Evolutionary conservation across 92 coral and sea anemone genomes (phyloP), one percentile per base, ranked within the genome.

Genomic region (Galaxea fascicularis): DNA sequence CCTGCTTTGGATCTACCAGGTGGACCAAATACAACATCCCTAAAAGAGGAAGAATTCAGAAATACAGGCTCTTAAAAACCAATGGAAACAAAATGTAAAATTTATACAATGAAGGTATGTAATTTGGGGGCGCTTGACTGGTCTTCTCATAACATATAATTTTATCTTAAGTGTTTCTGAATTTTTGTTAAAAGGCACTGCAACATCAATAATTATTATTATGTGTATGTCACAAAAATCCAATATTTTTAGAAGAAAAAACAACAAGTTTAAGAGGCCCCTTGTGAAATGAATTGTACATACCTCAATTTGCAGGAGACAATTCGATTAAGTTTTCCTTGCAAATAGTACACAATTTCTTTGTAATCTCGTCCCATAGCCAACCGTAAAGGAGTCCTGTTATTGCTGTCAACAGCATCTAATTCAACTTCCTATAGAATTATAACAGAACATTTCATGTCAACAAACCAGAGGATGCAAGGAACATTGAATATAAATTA

Each of bases 21-120:
- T 13, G 99, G 99, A 13, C 99, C 99, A 89, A 96, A 96, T 35
- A 96, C 92, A 53, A 96, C 83, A 76, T 96, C 99, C 79, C 99
- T 96, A 78, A 16, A 82, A 79, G 35, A 4, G n/a, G 76, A 88
- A 78, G 65, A 77, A 11, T 1, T 2, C 41, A 35, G 41, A 35
- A 35, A 35, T 35, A 35, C 41, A 35, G 41, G 3, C 41, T 35
- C 41, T n/a, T n/a, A n/a, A 35, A 35, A 35, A 35, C 2, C 41
- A 35, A 35, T n/a, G n/a, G n/a, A n/a, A n/a, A n/a, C n/a, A n/a
- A n/a, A n/a, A n/a, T n/a, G n/a, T n/a, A n/a, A n/a, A n/a, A n/a
- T n/a, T n/a, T n/a, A n/a, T n/a, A n/a, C n/a, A n/a, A n/a, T n/a
- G n/a, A n/a, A n/a, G n/a, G n/a, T n/a, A n/a, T n/a, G n/a, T n/a